These are phyloP conservation scores for Columba janthina DNA, from an alignment of 2,113 vertebrate species.

Conservation along the genomic window DNA sequence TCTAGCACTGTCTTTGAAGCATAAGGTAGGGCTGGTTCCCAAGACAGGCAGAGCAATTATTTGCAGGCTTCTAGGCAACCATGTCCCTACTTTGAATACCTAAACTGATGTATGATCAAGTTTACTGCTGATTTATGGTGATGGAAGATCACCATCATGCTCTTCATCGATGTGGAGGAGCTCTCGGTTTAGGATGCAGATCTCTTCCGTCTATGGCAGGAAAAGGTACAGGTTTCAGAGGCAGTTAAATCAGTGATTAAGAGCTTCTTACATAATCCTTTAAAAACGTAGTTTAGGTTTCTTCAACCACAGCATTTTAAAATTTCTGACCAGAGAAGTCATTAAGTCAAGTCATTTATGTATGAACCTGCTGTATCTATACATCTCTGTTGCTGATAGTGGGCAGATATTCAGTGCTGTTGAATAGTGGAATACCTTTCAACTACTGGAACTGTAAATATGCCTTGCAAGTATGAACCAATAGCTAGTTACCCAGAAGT, in stretches of 20 bases:
- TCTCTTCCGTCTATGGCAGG: neutral
- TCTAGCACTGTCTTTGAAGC: neutral
- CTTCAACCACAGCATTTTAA: neutral
- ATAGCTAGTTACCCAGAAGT: neutral
- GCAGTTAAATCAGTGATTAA: neutral
- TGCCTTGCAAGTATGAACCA: neutral
- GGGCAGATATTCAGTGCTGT: neutral
- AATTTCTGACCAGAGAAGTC: neutral
- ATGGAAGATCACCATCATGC: neutral
- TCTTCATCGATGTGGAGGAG: neutral
- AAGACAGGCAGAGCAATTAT: neutral
- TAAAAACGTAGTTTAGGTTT: neutral
- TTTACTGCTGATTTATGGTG: neutral
- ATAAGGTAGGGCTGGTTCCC: neutral
- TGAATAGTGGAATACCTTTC: neutral
- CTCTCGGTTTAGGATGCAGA: neutral
- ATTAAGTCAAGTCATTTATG: neutral
- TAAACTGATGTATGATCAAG: neutral
- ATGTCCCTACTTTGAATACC: neutral
- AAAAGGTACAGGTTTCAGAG: neutral
- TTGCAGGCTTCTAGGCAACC: neutral
- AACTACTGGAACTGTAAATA: neutral
- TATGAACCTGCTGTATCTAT: neutral
- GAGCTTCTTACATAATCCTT: neutral
- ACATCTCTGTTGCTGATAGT: neutral